A percentile compares a stretch with the other conserved stretches of the same genome.
Evolutionary conservation across 2,797 vertebrate species (phyloP).

Genomic region (Coregonus ussuriensis): DNA sequence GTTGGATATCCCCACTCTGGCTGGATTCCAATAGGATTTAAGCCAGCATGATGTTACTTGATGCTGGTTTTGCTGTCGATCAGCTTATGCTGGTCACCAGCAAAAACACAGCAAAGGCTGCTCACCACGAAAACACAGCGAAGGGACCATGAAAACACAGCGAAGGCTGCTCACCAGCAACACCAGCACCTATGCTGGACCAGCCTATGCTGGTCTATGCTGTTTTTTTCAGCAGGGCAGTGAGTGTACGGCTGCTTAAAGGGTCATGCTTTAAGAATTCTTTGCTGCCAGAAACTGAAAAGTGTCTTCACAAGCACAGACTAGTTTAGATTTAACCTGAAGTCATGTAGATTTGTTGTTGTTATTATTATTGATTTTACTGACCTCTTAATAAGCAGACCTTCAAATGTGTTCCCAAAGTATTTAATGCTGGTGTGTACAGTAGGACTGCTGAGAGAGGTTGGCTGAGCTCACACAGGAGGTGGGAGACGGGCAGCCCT

Average conservation of each 20-base stretch:
- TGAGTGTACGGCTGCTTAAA: neutral
- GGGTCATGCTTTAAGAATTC: neutral
- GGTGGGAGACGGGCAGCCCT: slow-evolving; percentile 44
- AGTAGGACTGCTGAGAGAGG: slow-evolving; percentile 37
- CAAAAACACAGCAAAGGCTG: no score
- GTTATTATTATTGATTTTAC: neutral
- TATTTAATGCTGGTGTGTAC: slow-evolving; percentile 14
- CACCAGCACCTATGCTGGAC: no score
- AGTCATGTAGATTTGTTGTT: neutral
- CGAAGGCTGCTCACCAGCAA: no score
- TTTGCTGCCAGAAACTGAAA: neutral
- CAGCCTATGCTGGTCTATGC: no score
- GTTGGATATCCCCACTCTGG: no score
- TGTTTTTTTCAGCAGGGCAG: no score
- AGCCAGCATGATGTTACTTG: no score
- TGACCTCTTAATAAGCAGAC: neutral
- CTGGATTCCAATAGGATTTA: no score
- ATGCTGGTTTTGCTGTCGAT: no score
- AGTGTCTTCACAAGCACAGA: neutral
- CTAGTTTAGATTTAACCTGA: neutral
- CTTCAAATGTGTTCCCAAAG: slow-evolving; percentile 18
- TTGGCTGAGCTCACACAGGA: slow-evolving; percentile 41
- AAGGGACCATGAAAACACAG: no score
- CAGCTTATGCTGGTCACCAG: no score
- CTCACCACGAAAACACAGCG: no score